Base-by-base conservation (phyloP, 2,888 invertebrate species). In the Caenorhabditis sp. region DNA sequence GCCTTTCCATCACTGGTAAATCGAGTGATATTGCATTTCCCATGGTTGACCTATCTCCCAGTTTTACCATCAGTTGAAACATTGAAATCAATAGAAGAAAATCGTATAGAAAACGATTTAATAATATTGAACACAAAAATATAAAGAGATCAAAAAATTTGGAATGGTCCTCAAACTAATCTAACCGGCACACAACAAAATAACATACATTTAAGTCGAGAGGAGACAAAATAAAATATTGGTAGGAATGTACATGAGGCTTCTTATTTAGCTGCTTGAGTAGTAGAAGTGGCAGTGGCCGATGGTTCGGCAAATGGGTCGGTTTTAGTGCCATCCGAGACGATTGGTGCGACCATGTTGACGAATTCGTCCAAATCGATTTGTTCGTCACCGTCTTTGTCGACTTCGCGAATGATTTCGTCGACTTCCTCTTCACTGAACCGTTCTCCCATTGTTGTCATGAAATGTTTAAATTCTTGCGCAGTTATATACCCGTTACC, bases 381-480 rank as follows among this genome's bases (percentile, higher is more conserved):
- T 84, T 87, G 86, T 66, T 87, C 87, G 62, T 87, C 87, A 10
- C 87, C 87, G 59, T 87, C 87, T 62, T 85, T 84, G 62, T 87
- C 87, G 61, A 87, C 86, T 66, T 87, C 87, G 43, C 82, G 82
- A 63, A 87, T 87, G 63, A 87, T 87, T 68, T 87, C 87, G 63
- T 88, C 88, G 23, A 87, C 87, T 68, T 87, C 87, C 59, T 87
- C 88, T 59, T 87, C 87, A 50, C 84, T 86, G 78, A 87, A 87
- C 65, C 77, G 68, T 57, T 84, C 84, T 21, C 84, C 82, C 82
- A 84, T 81, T 31, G 83, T 84, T 36, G 87, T 87, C 87, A 87
- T 87, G 76, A 87, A 87, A 66, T 87, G 87, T 64, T 86, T 85
- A 78, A 87, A 87, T 69, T 87, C 87, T 66, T 86, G 85, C 14